These are phyloP conservation scores for Siderastrea radians DNA, from an alignment of 92 coral and sea anemone genomes.

Conservation along the genomic window DNA sequence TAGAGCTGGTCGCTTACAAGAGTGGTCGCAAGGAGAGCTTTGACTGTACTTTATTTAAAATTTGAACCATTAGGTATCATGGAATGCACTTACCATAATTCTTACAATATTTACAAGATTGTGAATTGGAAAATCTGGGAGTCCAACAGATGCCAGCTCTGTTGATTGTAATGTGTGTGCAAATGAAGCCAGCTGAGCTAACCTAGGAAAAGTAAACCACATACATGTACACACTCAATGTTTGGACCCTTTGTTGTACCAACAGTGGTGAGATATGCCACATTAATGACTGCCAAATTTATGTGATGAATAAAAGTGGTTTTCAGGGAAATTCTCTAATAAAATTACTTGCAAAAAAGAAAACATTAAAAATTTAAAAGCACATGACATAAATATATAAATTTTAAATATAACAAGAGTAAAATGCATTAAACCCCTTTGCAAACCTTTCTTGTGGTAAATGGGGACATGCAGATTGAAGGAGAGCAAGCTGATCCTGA, in stretches of 20 bases:
- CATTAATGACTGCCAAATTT: too few relatives aligned
- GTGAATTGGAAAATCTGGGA: conserved; percentile 97
- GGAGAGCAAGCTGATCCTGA: conserved; percentile 88
- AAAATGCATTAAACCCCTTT: too few relatives aligned
- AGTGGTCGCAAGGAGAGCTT: too few relatives aligned
- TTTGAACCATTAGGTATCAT: background rate
- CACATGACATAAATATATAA: too few relatives aligned
- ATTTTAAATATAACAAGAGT: too few relatives aligned
- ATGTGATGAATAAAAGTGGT: too few relatives aligned
- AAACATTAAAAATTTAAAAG: background rate
- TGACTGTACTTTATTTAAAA: too few relatives aligned
- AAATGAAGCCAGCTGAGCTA: conserved; percentile 90
- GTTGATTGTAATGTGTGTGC: conserved; percentile 96
- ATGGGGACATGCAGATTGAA: conserved; percentile 72
- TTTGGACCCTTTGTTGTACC: too few relatives aligned
- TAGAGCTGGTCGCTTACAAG: too few relatives aligned
- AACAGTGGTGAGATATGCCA: too few relatives aligned
- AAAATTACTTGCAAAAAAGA: background rate
- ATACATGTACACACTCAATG: too few relatives aligned
- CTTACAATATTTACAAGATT: conserved; percentile 83
- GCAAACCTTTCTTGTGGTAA: conserved; percentile 86
- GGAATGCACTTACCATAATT: conserved; percentile 79
- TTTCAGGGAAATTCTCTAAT: too few relatives aligned
- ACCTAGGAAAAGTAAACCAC: conserved; percentile 52
- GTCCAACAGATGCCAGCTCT: conserved; percentile 92